Evolutionary conservation across 2,888 invertebrate genomes (phyloP).

Genomic region (Subacronicta megacephala): DNA sequence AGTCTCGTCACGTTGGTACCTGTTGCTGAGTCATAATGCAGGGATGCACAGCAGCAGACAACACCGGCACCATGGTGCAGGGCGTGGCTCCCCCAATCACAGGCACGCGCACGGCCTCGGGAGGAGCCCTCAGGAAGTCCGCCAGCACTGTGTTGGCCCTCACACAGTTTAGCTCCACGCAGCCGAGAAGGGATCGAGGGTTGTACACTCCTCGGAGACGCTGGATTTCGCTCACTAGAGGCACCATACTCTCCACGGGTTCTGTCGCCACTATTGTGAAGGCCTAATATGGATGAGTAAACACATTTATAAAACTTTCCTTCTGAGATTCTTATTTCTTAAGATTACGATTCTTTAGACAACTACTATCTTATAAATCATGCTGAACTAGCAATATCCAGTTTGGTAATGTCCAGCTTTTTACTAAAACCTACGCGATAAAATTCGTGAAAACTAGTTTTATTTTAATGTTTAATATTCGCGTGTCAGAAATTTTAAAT

Average conservation of each 20-base stretch:
- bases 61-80: slow-evolving; percentile 92
- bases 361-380: too few species aligned
- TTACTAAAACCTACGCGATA: too few species aligned
- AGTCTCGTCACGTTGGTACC: slow-evolving; percentile 65
- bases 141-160: slow-evolving; percentile 92
- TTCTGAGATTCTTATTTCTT: too few species aligned
- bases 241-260: slow-evolving; percentile 92
- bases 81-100: slow-evolving; percentile 93
- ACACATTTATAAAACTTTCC: neutral
- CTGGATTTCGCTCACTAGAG: slow-evolving; percentile 92
- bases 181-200: slow-evolving; percentile 89
- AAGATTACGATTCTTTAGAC: too few species aligned
- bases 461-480: too few species aligned
- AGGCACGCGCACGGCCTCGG: slow-evolving; percentile 90
- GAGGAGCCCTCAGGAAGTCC: slow-evolving; percentile 90
- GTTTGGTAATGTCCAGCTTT: too few species aligned
- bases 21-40: slow-evolving; percentile 84
- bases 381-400: too few species aligned
- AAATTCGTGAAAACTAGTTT: too few species aligned
- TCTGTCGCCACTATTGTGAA: slow-evolving; percentile 83
- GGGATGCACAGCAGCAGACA: slow-evolving; percentile 91
- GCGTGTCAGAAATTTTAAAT: too few species aligned
- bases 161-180: slow-evolving; percentile 92
- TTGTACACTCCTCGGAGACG: slow-evolving; percentile 85
- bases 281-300: slow-evolving; percentile 61